phyloP scores from a whole-genome alignment of 2,797 vertebrate species.

The Lateolabrax maculatus region DNA sequence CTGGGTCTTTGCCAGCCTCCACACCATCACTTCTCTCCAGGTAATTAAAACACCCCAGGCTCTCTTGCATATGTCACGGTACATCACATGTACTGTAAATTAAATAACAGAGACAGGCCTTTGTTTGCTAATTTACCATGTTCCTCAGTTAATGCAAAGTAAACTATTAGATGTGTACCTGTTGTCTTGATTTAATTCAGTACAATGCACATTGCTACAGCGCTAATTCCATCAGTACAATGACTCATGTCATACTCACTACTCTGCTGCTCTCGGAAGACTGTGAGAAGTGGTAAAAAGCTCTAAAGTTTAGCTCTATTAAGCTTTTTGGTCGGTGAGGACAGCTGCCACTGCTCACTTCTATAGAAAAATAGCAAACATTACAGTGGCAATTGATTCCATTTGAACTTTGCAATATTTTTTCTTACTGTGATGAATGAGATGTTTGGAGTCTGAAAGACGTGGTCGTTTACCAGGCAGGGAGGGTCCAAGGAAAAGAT shows the following conservation, averaged over 20 bases:
- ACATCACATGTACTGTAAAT: background rate
- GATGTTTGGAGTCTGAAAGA: too few relatives aligned
- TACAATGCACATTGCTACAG: background rate
- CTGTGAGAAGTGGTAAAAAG: background rate
- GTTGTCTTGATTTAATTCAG: background rate
- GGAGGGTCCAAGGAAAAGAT: too few relatives aligned
- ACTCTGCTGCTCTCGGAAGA: background rate
- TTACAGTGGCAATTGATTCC: too few relatives aligned
- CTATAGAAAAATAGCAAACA: too few relatives aligned
- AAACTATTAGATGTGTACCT: background rate
- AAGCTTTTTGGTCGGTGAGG: too few relatives aligned
- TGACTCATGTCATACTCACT: background rate
- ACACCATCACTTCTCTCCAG: conserved; percentile 91
- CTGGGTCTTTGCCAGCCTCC: conserved; percentile 90
- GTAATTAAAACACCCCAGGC: conserved; percentile 73
- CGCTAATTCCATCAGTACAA: background rate
- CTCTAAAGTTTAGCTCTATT: background rate
- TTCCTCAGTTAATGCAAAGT: background rate
- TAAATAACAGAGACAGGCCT: background rate
- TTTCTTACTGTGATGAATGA: too few relatives aligned
- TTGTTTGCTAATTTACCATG: background rate
- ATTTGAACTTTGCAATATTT: too few relatives aligned
- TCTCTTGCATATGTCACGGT: background rate
- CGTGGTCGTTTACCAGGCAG: too few relatives aligned
- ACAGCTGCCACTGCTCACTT: too few relatives aligned